phyloP scores from a whole-genome alignment of 1,140 invertebrate genomes.

The Druon quercuslanigerum region DNA sequence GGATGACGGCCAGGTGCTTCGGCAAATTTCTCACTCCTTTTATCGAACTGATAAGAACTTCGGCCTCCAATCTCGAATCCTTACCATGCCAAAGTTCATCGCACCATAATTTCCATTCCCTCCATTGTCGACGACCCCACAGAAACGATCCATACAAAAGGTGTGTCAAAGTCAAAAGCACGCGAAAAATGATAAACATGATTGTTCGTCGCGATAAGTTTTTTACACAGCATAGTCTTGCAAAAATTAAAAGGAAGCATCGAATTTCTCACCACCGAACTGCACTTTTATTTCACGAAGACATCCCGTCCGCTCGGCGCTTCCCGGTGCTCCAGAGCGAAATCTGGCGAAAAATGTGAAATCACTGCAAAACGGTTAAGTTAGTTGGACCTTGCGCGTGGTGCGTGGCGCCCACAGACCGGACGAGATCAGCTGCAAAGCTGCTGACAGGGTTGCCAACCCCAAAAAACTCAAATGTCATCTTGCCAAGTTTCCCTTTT shows the following conservation, averaged over 20 bases:
- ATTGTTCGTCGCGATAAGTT: neutral
- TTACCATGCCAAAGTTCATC: constrained; percentile 22
- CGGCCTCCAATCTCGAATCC: constrained; percentile 26
- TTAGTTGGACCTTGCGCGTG: neutral
- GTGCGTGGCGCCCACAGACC: constrained; percentile 8
- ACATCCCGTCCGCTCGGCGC: neutral
- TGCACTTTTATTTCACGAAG: neutral
- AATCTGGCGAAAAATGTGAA: too few species aligned
- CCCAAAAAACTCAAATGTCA: too few species aligned
- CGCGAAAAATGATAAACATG: constrained; percentile 50
- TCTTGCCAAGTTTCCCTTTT: too few species aligned
- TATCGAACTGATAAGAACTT: constrained; percentile 33
- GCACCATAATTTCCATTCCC: constrained; percentile 33
- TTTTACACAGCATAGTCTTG: constrained; percentile 39
- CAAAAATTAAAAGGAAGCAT: neutral
- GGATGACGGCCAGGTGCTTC: constrained; percentile 75
- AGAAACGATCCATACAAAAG: constrained; percentile 45
- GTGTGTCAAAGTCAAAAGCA: constrained; percentile 47
- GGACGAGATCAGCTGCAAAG: too few species aligned
- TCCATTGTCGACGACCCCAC: constrained; percentile 32
- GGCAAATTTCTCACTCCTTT: constrained; percentile 64
- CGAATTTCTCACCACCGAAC: neutral
- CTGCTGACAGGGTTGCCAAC: too few species aligned
- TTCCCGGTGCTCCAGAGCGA: neutral
- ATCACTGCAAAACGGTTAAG: too few species aligned